These are phyloP conservation scores for Nasonovia ribisnigri DNA, from an alignment of 2,888 invertebrate genomes.

Conservation along the genomic window DNA sequence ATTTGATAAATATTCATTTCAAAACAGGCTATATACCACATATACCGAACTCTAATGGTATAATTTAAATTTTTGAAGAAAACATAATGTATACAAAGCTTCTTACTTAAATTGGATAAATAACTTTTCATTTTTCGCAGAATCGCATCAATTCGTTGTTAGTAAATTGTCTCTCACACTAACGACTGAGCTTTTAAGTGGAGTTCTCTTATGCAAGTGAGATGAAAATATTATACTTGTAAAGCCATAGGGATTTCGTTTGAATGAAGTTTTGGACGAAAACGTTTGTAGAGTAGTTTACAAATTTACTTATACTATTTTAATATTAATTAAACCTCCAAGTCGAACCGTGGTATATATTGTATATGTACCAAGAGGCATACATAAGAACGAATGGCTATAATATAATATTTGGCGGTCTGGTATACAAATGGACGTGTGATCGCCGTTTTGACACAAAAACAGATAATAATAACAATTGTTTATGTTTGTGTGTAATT, in stretches of 20 bases:
- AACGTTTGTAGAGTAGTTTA: conserved; percentile 34
- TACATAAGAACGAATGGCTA: not conserved
- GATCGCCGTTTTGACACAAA: not conserved
- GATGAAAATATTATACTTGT: conserved; percentile 12
- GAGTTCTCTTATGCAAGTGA: not conserved
- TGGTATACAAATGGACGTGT: not conserved
- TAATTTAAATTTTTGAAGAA: not conserved
- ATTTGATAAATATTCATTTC: not conserved
- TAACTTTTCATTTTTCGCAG: conserved; percentile 4
- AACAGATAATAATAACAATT: not conserved
- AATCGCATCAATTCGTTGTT: not conserved
- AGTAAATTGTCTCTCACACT: not conserved
- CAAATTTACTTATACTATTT: conserved; percentile 16
- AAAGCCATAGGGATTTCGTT: conserved; percentile 30
- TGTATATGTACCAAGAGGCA: not conserved
- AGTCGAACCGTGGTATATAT: not conserved
- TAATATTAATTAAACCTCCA: conserved; percentile 30
- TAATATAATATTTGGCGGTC: not conserved
- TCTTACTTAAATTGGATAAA: conserved; percentile 20
- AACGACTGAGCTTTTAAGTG: conserved; percentile 4
- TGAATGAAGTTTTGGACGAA: conserved; percentile 25
- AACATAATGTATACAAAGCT: not conserved
- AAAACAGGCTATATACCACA: not conserved
- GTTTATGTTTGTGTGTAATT: not conserved
- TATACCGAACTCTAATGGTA: not conserved